phyloP scores from a whole-genome alignment of 2,113 vertebrate species.

The Hypanus sabinus region DNA sequence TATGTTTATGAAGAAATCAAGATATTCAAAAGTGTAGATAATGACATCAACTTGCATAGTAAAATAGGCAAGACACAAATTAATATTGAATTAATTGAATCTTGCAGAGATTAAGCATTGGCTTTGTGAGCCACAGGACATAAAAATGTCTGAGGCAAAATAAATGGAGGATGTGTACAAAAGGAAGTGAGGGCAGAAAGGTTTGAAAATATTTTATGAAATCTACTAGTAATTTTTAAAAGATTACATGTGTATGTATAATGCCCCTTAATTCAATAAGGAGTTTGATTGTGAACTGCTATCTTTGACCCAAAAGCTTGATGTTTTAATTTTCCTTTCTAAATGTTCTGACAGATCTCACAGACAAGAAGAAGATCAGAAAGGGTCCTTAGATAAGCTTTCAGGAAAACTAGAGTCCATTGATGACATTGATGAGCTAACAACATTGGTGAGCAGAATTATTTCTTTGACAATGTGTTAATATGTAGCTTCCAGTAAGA shows the following conservation, averaged over 20 bases:
- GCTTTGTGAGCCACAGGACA: neutral
- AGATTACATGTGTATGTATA: neutral
- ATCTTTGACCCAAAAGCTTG: neutral
- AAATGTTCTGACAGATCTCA: slow-evolving; percentile 47
- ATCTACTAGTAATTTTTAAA: neutral
- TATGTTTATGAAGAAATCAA: too few species aligned
- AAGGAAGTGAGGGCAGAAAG: neutral
- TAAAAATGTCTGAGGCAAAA: neutral
- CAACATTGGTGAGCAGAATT: slow-evolving; percentile 66
- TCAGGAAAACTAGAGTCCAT: slow-evolving; percentile 70
- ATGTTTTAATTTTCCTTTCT: slow-evolving; percentile 37
- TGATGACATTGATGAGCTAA: slow-evolving; percentile 78
- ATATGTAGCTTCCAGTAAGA: neutral
- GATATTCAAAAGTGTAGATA: neutral
- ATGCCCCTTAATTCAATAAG: neutral
- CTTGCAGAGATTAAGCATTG: neutral
- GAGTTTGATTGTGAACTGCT: neutral
- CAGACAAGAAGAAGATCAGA: slow-evolving; percentile 63
- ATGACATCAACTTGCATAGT: neutral
- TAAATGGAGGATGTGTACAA: neutral
- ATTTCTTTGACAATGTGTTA: neutral
- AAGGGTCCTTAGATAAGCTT: slow-evolving; percentile 60
- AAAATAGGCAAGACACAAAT: neutral
- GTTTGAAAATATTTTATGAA: neutral
- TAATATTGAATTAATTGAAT: neutral